Base-by-base conservation (phyloP, 2,888 invertebrate species). In the Drosophila anomalata region DNA sequence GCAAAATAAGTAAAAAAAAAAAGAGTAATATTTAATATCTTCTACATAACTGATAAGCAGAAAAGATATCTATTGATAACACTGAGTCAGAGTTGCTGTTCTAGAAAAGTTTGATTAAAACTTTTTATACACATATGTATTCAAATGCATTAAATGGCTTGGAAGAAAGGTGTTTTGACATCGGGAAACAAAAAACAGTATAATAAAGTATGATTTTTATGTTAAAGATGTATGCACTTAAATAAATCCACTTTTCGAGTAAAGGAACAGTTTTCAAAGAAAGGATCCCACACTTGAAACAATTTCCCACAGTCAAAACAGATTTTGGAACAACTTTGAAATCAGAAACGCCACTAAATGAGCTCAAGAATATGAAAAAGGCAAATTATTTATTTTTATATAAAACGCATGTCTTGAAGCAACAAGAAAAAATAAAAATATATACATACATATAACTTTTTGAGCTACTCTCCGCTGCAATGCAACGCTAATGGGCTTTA, bases 401-500 rank as follows among this genome's bases (percentile, higher is more conserved):
- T 33, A 41, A 53, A 24, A 31, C 52, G 22, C 17, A 48, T 54
- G 47, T 65, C 39, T 47, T 65, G 42, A 53, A 53, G 53, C 50
- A 47, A 36, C 36, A 62, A 46, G 31, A 54, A 60, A 41, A 6
- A 52, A 51, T 52, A 47, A 52, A 14, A 14, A 41, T 17, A 48
- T 9, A 51, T n/a, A 54, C 31, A 61, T 8, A 26, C 36, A 24
- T 8, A 48, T 41, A 44, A 20, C 55, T 31, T 53, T 47, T 55
- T 55, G 54, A 68, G 61, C 79, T 54, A 60, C 63, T 70, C 56
- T 62, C 59, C 46, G 42, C 54, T 41, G 55, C 76, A 55, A 74
- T 68, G 77, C 80, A 79, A 75, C 80, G 73, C 73, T 73, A 79
- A 79, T 61, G 67, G 76, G 71, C 71, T 73, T 79, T 76, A 73